phyloP scores from a whole-genome alignment of 2,113 vertebrate genomes.

The Sprattus sprattus region DNA sequence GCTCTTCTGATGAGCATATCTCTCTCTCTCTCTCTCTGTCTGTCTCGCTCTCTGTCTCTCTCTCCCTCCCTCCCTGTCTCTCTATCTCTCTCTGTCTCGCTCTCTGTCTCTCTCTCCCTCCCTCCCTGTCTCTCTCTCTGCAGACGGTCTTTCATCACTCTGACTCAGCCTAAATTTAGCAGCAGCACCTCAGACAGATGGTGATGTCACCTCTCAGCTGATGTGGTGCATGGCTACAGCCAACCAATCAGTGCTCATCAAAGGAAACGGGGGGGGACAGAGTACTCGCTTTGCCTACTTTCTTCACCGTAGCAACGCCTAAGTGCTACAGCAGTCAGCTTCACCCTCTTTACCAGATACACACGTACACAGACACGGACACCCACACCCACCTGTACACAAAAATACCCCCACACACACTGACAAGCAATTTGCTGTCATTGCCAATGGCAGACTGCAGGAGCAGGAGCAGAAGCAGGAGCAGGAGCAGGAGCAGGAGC shows the following conservation, averaged over 20 bases:
- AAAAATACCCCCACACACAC: no score
- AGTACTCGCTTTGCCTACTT: background rate
- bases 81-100: background rate
- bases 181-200: constrained; percentile 56
- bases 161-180: constrained; percentile 66
- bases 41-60: background rate
- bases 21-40: background rate
- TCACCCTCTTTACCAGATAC: background rate
- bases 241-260: constrained; percentile 48
- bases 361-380: background rate
- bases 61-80: background rate
- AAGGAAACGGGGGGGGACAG: background rate
- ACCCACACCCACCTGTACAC: background rate
- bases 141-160: constrained; percentile 38
- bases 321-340: background rate
- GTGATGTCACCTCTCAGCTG: constrained; percentile 63
- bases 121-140: constrained; percentile 45
- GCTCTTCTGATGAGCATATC: no score
- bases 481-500: no score
- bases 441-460: background rate
- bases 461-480: no score
- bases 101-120: background rate
- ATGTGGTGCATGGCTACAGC: constrained; percentile 54
- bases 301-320: background rate
- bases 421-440: background rate